A percentile compares a stretch with the other conserved stretches of the same genome.
These are phyloP conservation scores for Leistus spinibarbis DNA, from an alignment of 2,888 invertebrate species.

Conservation along the genomic window DNA sequence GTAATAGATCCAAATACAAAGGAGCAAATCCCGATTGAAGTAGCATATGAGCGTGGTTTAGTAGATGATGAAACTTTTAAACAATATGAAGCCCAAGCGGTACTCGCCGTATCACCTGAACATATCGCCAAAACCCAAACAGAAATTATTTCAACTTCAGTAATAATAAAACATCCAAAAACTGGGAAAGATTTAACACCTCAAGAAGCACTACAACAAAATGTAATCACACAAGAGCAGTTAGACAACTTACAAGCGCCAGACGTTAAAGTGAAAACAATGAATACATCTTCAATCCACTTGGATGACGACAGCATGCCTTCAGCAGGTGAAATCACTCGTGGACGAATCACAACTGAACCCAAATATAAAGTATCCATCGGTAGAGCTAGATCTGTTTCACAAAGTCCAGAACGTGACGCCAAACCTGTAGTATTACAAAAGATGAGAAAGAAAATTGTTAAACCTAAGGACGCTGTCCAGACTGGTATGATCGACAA, in stretches of 20 bases:
- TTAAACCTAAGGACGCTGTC: slow-evolving; percentile 77
- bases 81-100: slow-evolving; percentile 60
- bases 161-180: slow-evolving; percentile 53
- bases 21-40: slow-evolving; percentile 78
- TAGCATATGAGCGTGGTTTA: slow-evolving; percentile 78
- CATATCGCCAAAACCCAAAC: slow-evolving; percentile 38
- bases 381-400: slow-evolving; percentile 64
- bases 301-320: slow-evolving; percentile 52
- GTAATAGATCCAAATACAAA: slow-evolving; percentile 81
- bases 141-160: slow-evolving; percentile 38
- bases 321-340: slow-evolving; percentile 65
- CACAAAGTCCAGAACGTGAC: slow-evolving; percentile 65
- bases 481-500: slow-evolving; percentile 80
- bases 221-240: slow-evolving; percentile 51
- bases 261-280: slow-evolving; percentile 40
- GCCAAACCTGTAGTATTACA: slow-evolving; percentile 74
- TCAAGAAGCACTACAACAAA: slow-evolving; percentile 58
- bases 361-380: slow-evolving; percentile 72
- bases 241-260: slow-evolving; percentile 46
- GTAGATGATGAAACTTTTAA: slow-evolving; percentile 66
- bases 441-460: slow-evolving; percentile 77
- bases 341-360: slow-evolving; percentile 64
- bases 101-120: slow-evolving; percentile 42
- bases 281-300: slow-evolving; percentile 52
- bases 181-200: slow-evolving; percentile 58